phyloP scores from a whole-genome alignment of 2,113 vertebrate species.

The Rhinoderma darwinii region DNA sequence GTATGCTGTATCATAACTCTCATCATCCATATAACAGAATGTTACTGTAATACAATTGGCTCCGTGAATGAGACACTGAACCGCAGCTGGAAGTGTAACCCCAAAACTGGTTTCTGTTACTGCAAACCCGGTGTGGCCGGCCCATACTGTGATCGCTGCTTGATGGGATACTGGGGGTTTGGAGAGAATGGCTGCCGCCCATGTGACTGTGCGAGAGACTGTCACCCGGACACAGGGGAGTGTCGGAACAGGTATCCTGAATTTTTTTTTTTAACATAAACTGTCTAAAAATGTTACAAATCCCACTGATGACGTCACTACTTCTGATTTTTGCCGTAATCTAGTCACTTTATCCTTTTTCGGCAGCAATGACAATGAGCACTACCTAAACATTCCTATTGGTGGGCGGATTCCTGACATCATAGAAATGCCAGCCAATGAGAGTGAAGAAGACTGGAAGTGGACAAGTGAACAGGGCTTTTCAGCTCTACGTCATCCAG shows the following conservation, averaged over 20 bases:
- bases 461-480: slow-evolving; percentile 80
- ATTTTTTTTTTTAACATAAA: not conserved
- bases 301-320: not conserved
- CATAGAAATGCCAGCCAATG: slow-evolving; percentile 67
- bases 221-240: slow-evolving; percentile 78
- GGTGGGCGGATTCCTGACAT: slow-evolving; percentile 81
- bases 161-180: slow-evolving; percentile 85
- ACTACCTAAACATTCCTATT: slow-evolving; percentile 77
- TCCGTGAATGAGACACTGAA: slow-evolving; percentile 69
- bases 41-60: slow-evolving; percentile 80
- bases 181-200: slow-evolving; percentile 79
- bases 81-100: slow-evolving; percentile 77
- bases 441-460: slow-evolving; percentile 77
- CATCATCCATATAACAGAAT: slow-evolving; percentile 69
- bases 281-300: not conserved
- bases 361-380: slow-evolving; percentile 72
- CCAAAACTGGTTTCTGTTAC: slow-evolving; percentile 84
- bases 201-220: slow-evolving; percentile 79
- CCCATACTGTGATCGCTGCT: slow-evolving; percentile 77
- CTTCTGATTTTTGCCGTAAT: not conserved
- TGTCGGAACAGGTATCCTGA: slow-evolving; percentile 75
- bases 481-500: slow-evolving; percentile 83
- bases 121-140: slow-evolving; percentile 83
- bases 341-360: not conserved
- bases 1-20: not conserved